Evolutionary conservation across 2,113 vertebrate genomes (phyloP), one percentile per base, ranked within the genome.

Genomic region (Danionella cerebrum): DNA sequence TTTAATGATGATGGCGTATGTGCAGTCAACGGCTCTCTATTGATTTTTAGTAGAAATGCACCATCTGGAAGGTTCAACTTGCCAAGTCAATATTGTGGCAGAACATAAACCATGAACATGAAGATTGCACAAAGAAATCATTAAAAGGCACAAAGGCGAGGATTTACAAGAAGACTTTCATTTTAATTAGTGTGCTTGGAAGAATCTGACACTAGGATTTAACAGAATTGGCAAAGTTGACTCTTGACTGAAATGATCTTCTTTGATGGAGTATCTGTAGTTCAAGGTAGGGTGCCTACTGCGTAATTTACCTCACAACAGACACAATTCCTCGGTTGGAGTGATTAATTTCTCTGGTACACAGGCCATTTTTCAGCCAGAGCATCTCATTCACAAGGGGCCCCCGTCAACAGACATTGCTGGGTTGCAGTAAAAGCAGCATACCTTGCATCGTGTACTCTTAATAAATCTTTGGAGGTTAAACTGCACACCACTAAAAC

Each of bases 381-480:
- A 70, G 41, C 13, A 25, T 58, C 72, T 69, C 66, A 57, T 65
- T 63, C 64, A 73, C 65, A 67, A 74, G 71, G 59, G 62, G 45
- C 67, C 67, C n/a, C 52, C 39, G 54, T 70, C 67, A 69, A 57
- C 65, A 69, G 59, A 53, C 72, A 74, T 41, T 48, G 57, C 63
- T 48, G 71, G 68, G 67, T 71, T 75, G 64, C 63, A 67, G 52
- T 75, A 62, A 62, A 67, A 71, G 67, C 59, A 67, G 73, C 68
- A 71, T 62, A 58, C 73, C 55, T 70, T 48, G 54, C 67, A 52
- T 7, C 48, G 47, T 51, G 62, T 66, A 48, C 48, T 6, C 62
- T 65, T n/a, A 67, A 75, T 75, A 70, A 71, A 75, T 70, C 73
- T 70, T 67, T 11, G 3, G 55, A 53, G 50, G 47, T 53, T 67